Evolutionary conservation across 2,888 invertebrate genomes (phyloP), one percentile per base, ranked within the genome.

Genomic region (Odontocerum albicorne): DNA sequence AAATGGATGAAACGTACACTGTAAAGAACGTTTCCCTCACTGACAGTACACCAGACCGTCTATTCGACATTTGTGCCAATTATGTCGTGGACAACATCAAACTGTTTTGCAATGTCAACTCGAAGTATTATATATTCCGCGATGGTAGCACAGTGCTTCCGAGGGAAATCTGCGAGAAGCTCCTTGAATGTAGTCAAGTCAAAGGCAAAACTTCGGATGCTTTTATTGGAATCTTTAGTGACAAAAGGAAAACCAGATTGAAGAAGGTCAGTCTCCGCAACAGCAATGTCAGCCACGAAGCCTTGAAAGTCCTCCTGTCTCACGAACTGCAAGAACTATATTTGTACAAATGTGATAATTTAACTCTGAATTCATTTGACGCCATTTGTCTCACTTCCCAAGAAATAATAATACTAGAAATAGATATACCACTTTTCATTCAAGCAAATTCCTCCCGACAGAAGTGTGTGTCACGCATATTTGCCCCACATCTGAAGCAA

Each of bases 281-380:
- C 66, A 85, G 88, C 17, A 79, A 81, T 32, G 81, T 94, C 38
- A 86, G 85, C 7, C 87, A 90, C 67, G 74, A 79, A 57, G 87
- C 90, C 52, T 72, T 94, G 43, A 77, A 81, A 62, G 82, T 82
- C 46, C 72, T 95, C 12, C 74, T 90, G 69, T 80, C 80, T 44
- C 94, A 94, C 70, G 83, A 85, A 61, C 79, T 92, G 32, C 73
- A 79, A 10, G 87, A 88, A 60, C 72, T 96, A 42, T 88, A 91
- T 63, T 75, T 95, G 60, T 81, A 84, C 52, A 85, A 90, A 64
- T 92, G 92, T 68, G 79, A 81, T 59, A 79, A 81, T 60, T 72
- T 93, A 38, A 84, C 86, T 1, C 75, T 80, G 35, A 69, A 73
- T 16, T 81, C 86, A 16, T 77, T 92, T 58, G 80, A 84, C 56